These are phyloP conservation scores for Artemia franciscana DNA, from an alignment of 1,140 invertebrate genomes.

Conservation along the genomic window DNA sequence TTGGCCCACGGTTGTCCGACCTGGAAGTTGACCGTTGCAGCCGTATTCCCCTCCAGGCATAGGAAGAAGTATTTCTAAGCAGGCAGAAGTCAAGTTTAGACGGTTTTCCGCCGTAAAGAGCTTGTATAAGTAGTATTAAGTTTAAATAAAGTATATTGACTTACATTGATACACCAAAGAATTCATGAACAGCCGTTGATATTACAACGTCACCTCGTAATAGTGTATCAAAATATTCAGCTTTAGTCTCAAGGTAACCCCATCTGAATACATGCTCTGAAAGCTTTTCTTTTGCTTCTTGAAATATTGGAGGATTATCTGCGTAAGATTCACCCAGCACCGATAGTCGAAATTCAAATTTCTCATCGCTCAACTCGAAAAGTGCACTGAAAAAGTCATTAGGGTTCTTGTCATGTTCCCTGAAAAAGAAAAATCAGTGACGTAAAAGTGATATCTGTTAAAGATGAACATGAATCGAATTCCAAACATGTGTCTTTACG, in stretches of 20 bases:
- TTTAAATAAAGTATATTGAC: too few relatives aligned
- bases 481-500: too few relatives aligned
- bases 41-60: too few relatives aligned
- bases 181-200: conserved; percentile 49
- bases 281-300: conserved; percentile 25
- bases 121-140: too few relatives aligned
- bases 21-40: too few relatives aligned
- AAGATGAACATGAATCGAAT: too few relatives aligned
- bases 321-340: conserved; percentile 33
- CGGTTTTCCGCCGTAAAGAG: too few relatives aligned
- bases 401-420: conserved; percentile 55
- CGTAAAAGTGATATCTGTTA: too few relatives aligned
- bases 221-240: conserved; percentile 32
- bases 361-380: conserved; percentile 26
- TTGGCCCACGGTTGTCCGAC: too few relatives aligned
- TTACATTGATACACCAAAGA: conserved; percentile 47
- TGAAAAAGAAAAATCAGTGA: conserved; percentile 15
- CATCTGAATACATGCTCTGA: conserved; percentile 21
- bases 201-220: conserved; percentile 32
- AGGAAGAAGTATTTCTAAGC: too few relatives aligned
- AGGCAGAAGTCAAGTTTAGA: too few relatives aligned
- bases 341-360: conserved; percentile 32
- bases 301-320: conserved; percentile 30
- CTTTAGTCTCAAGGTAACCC: conserved; percentile 30
- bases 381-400: conserved; percentile 34